Base-by-base conservation (phyloP, 1,140 invertebrate species). In the Bicyclus anynana region DNA sequence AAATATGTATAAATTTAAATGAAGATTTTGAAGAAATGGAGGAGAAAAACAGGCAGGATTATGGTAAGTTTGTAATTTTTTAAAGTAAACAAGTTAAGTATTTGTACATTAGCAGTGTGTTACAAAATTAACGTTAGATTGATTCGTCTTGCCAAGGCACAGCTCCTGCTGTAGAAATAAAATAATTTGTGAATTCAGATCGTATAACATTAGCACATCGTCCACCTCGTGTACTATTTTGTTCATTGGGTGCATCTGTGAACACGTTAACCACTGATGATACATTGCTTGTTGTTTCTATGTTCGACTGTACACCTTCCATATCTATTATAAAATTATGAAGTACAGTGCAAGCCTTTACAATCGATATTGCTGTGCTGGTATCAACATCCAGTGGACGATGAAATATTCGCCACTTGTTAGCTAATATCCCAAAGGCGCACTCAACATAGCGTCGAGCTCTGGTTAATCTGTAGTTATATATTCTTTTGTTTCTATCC, bases 371-470 rank as follows among this genome's bases (percentile, higher is more conserved):
- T 6, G 27, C 27, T 10, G 10, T 7, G 2, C 2, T 10, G 4
- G 2, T 29, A 10, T 5, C 5, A 2, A 29, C 37, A 57, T 56
- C 46, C 42, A 69, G 65, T 49, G 70, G 59, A 46, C 60, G 65
- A 53, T 65, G 58, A 18, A 67, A 66, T 52, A 74, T 67, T 16
- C 67, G 33, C 65, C 59, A 70, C 58, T 68, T 65, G 54, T 64
- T 62, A 50, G 61, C 63, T 37, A 77, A 55, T 48, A 77, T 77
- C 7, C 72, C 72, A 65, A 79, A 79, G 17, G 72, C 58, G 47
- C 64, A 77, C 67, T 80, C 72, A 17, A 72, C 62, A 17, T 67
- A 65, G 53, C 70, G 62, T 18, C 77, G 21, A 53, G 77, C 72
- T 62, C 74, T 67, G 38, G 17, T 68, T 9, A 29, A 10, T 6